These are phyloP conservation scores for Helicoverpa armigera DNA, from an alignment of 1,140 invertebrate species.

Conservation along the genomic window DNA sequence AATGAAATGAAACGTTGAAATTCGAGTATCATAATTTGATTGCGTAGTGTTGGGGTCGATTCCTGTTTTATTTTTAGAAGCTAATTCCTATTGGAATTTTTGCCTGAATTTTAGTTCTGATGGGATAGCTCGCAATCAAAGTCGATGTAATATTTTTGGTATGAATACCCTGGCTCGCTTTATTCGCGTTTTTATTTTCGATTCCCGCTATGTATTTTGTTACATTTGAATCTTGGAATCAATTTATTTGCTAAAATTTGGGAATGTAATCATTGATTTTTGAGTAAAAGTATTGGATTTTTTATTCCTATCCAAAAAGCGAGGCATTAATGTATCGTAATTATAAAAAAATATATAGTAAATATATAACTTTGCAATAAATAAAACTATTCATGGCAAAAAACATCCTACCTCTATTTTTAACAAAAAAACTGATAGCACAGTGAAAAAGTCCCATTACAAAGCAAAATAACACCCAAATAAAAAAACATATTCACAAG, in stretches of 20 bases:
- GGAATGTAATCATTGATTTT: not conserved
- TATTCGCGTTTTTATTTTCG: slow-evolving; percentile 10
- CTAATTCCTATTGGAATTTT: slow-evolving; percentile 38
- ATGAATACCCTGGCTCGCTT: slow-evolving; percentile 6
- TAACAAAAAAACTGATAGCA: not conserved
- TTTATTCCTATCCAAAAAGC: not conserved
- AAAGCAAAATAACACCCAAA: not conserved
- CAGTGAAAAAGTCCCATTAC: not conserved
- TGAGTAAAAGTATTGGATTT: not conserved
- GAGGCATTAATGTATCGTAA: too few relatives aligned
- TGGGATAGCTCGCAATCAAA: slow-evolving; percentile 20
- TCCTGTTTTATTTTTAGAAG: slow-evolving; percentile 18
- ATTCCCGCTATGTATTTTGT: not conserved
- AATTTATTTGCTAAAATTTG: slow-evolving; percentile 7
- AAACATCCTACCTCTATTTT: too few relatives aligned
- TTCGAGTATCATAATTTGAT: slow-evolving; percentile 48
- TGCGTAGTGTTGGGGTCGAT: not conserved
- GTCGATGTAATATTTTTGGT: slow-evolving; percentile 19
- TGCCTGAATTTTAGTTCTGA: slow-evolving; percentile 11
- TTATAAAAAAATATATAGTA: too few relatives aligned
- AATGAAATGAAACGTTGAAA: slow-evolving; percentile 47
- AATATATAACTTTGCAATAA: too few relatives aligned
- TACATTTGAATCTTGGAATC: not conserved
- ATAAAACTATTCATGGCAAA: too few relatives aligned
- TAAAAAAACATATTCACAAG: slow-evolving; percentile 12